Percentiles rank a stretch among this genome's conserved stretches.
phyloP scores from a whole-genome alignment of 2,797 vertebrate species.

The Lagorchestes hirsutus region DNA sequence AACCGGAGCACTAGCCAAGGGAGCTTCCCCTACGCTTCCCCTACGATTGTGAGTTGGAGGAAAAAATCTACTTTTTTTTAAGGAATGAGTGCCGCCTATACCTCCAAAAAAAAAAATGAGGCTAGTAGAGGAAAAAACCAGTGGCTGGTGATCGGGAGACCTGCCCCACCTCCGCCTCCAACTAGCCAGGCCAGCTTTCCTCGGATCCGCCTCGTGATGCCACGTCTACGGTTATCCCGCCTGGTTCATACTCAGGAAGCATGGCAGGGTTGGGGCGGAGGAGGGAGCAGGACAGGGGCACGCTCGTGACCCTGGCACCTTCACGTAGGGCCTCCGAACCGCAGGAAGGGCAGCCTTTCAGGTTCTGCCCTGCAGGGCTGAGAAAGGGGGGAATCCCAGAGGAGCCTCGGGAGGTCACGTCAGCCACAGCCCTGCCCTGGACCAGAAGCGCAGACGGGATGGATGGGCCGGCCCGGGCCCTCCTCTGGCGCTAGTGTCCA shows the following conservation, averaged over 20 bases:
- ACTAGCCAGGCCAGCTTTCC: neutral
- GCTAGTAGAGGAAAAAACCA: neutral
- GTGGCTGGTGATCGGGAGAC: neutral
- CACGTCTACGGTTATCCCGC: neutral
- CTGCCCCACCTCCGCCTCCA: neutral
- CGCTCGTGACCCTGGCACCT: neutral
- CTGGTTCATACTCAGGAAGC: neutral
- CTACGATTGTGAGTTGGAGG: neutral
- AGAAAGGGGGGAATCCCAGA: neutral
- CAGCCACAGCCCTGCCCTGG: neutral
- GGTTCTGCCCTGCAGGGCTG: neutral
- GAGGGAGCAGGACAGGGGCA: neutral
- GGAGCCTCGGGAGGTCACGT: neutral
- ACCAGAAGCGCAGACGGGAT: neutral
- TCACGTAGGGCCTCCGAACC: neutral
- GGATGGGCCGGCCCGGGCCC: neutral
- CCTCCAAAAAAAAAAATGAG: neutral
- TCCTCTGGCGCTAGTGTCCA: neutral
- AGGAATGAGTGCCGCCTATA: neutral
- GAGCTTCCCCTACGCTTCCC: neutral
- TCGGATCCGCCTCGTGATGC: neutral
- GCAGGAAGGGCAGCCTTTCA: neutral
- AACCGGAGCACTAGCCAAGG: neutral
- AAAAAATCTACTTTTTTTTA: neutral
- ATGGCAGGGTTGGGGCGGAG: neutral